Conservation (phyloP, 2,888 invertebrate species). For the Bellardia pandia region DNA sequence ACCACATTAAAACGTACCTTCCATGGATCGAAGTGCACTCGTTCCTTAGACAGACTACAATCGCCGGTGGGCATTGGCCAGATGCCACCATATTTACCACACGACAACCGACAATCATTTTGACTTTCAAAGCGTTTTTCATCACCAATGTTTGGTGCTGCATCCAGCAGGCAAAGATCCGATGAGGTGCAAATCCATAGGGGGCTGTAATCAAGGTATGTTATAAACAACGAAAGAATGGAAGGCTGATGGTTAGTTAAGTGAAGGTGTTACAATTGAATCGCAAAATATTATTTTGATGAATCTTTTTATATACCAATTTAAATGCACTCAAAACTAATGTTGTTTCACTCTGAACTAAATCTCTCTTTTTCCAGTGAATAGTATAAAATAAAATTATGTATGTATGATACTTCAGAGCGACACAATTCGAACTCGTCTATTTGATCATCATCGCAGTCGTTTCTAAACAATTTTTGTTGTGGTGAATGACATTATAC, state of each 20-base stretch:
- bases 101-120: slow-evolving; percentile 88
- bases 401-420: too few species aligned
- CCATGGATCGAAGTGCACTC: slow-evolving; percentile 86
- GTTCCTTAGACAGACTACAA: slow-evolving; percentile 81
- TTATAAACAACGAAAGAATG: neutral
- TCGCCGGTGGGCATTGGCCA: slow-evolving; percentile 89
- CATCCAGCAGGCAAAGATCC: slow-evolving; percentile 78
- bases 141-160: slow-evolving; percentile 74
- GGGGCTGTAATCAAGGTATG: slow-evolving; percentile 58
- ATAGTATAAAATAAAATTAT: too few species aligned
- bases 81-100: slow-evolving; percentile 88
- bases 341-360: too few species aligned
- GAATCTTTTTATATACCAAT: too few species aligned
- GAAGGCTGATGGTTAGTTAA: neutral
- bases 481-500: too few species aligned
- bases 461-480: too few species aligned
- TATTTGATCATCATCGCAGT: too few species aligned
- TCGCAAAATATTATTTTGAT: neutral
- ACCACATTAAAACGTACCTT: slow-evolving; percentile 85
- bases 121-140: slow-evolving; percentile 84
- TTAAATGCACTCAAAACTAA: too few species aligned
- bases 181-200: slow-evolving; percentile 78
- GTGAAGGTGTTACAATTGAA: slow-evolving; percentile 12
- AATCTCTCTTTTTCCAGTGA: too few species aligned
- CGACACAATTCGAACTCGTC: too few species aligned